phyloP scores from a whole-genome alignment of 2,113 vertebrate species.

The Sorex araneus region DNA sequence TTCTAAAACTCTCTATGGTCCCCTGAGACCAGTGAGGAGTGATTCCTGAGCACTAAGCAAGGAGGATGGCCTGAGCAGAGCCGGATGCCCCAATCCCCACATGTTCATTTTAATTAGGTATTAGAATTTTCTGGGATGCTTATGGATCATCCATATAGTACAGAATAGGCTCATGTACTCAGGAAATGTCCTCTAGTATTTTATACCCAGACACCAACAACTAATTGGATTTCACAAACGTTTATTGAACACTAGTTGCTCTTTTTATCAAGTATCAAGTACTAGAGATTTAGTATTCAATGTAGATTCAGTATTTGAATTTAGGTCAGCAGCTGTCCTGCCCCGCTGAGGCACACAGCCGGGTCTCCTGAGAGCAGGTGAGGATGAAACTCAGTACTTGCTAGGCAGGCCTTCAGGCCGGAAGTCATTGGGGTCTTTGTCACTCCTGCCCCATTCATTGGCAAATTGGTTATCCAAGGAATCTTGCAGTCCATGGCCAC shows the following conservation, averaged over 20 bases:
- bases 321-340: neutral
- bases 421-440: too few relatives aligned
- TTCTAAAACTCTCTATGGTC: too few relatives aligned
- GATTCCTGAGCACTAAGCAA: too few relatives aligned
- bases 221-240: conserved; percentile 28
- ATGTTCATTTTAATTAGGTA: too few relatives aligned
- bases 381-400: too few relatives aligned
- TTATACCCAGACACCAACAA: neutral
- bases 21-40: too few relatives aligned
- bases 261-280: neutral
- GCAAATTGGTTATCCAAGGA: neutral
- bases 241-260: conserved; percentile 28
- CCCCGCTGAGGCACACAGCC: neutral
- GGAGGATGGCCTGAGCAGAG: too few relatives aligned
- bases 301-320: too few relatives aligned
- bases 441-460: too few relatives aligned
- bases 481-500: neutral
- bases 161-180: neutral
- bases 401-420: too few relatives aligned
- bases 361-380: too few relatives aligned
- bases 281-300: neutral
- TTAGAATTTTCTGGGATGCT: neutral
- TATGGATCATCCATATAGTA: neutral
- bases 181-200: neutral
- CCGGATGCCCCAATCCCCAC: too few relatives aligned